phyloP scores from a whole-genome alignment of 2,888 invertebrate species.

The Neoitamus cyanurus region DNA sequence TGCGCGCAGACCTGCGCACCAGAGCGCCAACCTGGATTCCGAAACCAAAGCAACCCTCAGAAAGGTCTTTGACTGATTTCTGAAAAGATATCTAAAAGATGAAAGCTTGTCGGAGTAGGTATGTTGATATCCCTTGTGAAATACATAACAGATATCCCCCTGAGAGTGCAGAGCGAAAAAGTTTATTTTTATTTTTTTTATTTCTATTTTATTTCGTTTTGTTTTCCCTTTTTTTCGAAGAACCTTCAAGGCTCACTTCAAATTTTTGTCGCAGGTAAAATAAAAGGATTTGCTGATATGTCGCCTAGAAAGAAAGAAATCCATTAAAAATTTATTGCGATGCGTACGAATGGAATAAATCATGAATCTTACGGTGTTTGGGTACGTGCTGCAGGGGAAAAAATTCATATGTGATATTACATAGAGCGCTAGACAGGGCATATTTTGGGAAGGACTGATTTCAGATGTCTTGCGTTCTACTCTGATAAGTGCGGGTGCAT shows the following conservation, averaged over 20 bases:
- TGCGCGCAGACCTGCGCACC: not conserved
- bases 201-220: not conserved
- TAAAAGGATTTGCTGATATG: not conserved
- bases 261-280: not conserved
- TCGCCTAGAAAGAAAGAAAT: not conserved
- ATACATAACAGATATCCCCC: not conserved
- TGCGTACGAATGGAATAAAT: not conserved
- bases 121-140: not conserved
- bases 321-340: not conserved
- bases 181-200: not conserved
- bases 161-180: not conserved
- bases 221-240: not conserved
- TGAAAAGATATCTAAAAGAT: slow-evolving; percentile 3
- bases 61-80: slow-evolving; percentile 22
- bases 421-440: too few species aligned
- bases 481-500: too few species aligned
- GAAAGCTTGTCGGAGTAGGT: not conserved
- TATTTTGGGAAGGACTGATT: too few species aligned
- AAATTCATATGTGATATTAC: not conserved
- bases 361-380: not conserved
- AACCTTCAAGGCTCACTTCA: not conserved
- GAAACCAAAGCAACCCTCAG: not conserved
- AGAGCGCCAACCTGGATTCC: not conserved
- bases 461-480: too few species aligned
- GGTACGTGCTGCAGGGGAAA: not conserved